Evolutionary conservation across 2,888 invertebrate species (phyloP).

Genomic region (Phytoseiulus persimilis): DNA sequence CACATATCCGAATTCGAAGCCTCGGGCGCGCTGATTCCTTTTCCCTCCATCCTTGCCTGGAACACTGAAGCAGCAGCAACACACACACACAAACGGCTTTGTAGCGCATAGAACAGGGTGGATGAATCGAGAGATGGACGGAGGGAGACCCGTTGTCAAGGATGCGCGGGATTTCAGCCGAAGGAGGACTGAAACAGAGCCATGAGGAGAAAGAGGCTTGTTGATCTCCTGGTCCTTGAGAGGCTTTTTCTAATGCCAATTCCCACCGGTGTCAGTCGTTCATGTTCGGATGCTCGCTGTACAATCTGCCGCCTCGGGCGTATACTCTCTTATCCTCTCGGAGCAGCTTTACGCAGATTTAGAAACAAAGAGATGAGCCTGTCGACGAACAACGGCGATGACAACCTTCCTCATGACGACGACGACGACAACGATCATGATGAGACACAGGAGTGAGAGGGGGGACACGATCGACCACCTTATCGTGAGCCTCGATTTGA

Average conservation of each 20-base stretch:
- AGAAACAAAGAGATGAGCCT: conserved; percentile 5
- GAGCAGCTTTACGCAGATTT: neutral
- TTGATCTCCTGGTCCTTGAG: neutral
- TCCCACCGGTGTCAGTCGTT: neutral
- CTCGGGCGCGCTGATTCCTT: neutral
- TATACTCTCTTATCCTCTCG: neutral
- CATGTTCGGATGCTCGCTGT: neutral
- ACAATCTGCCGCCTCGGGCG: conserved; percentile 5
- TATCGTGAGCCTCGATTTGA: neutral
- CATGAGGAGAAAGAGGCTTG: neutral
- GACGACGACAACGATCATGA: neutral
- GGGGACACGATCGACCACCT: neutral
- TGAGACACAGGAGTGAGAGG: neutral
- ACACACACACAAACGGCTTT: too few species aligned
- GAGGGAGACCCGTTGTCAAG: neutral
- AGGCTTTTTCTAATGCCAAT: neutral
- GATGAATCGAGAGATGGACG: neutral
- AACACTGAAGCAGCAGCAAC: too few species aligned
- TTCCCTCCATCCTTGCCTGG: neutral
- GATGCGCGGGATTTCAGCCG: neutral
- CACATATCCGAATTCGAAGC: neutral
- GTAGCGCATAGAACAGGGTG: neutral
- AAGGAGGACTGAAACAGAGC: neutral
- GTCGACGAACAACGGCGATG: neutral
- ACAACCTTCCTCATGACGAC: neutral